Evolutionary conservation across 2,113 vertebrate genomes (phyloP), one percentile per base, ranked within the genome.

Genomic region (Strigops habroptila): DNA sequence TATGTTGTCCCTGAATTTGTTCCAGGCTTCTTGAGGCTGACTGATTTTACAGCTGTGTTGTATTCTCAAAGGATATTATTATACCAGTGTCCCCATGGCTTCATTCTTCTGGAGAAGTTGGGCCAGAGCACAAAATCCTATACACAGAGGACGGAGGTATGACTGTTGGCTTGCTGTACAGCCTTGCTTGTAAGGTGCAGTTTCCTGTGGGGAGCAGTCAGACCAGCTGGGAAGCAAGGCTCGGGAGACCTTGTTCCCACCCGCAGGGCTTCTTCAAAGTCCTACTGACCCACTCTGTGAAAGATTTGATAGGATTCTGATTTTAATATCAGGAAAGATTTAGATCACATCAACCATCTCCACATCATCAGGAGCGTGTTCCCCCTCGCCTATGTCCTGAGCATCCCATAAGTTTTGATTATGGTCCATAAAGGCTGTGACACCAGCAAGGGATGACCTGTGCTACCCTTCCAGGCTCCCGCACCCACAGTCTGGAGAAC

Each of bases 361-460:
- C 25, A 31, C 7, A 0, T 6, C 28, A 30, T 18, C 28, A 25
- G 41, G 30, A 88, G 18, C 5, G 0, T 16, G 14, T 39, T 59
- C 4, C 2, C 23, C 5, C n/a, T 2, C 0, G 0, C 10, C 21
- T 14, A 2, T 16, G 23, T 62, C 37, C 37, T 82, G 18, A n/a
- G 22, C 35, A 71, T 64, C 30, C 43, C 1, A 0, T 67, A 41
- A n/a, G 10, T 43, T 68, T 31, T 71, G 43, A 7, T 49, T 59
- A 3, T 17, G 41, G 48, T 53, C 65, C 25, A 7, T 49, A 30
- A 67, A 57, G 55, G 33, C 77, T 73, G 49, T 76, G 43, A 10
- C 30, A 21, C 18, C 25, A 46, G 7, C 30, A 8, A 57, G 46
- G 37, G 46, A 27, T 43, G 37, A 57, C 8, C 14, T 85, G 31